phyloP scores from a whole-genome alignment of 2,888 invertebrate genomes.

The Cecidostiba fungosa region DNA sequence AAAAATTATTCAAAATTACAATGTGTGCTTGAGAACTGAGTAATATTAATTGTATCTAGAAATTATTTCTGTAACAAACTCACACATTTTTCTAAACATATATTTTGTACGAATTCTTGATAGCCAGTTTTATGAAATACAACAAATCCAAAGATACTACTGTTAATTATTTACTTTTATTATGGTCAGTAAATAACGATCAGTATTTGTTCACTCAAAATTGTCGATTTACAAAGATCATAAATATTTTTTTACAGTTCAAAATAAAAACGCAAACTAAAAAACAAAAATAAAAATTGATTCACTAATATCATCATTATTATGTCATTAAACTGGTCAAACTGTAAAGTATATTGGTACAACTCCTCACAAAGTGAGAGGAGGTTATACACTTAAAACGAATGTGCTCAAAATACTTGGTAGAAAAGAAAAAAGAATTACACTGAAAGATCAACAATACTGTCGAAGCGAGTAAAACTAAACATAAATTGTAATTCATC shows the following conservation, averaged over 20 bases:
- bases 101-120: conserved; percentile 51
- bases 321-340: conserved; percentile 4
- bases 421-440: conserved; percentile 74
- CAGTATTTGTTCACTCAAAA: conserved; percentile 39
- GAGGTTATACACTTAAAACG: conserved; percentile 76
- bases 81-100: conserved; percentile 16
- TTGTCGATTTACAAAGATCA: conserved; percentile 44
- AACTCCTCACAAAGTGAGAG: conserved; percentile 35
- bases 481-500: conserved; percentile 78
- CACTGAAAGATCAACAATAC: conserved; percentile 76
- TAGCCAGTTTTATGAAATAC: conserved; percentile 43
- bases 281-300: conserved; percentile 6
- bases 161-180: conserved; percentile 27
- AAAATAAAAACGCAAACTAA: conserved; percentile 30
- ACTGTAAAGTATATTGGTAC: conserved; percentile 31
- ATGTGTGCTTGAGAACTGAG: conserved; percentile 20
- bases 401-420: conserved; percentile 79
- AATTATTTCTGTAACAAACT: conserved; percentile 31
- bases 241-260: conserved; percentile 53
- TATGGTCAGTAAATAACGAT: conserved; percentile 24
- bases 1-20: conserved; percentile 23
- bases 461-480: conserved; percentile 73
- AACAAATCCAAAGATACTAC: conserved; percentile 29
- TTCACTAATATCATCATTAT: conserved; percentile 17
- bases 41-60: conserved; percentile 28